Percentiles rank a stretch among this genome's conserved stretches.
Conservation (phyloP, 1,140 invertebrate genomes). For the Rhopalosiphum padi region DNA sequence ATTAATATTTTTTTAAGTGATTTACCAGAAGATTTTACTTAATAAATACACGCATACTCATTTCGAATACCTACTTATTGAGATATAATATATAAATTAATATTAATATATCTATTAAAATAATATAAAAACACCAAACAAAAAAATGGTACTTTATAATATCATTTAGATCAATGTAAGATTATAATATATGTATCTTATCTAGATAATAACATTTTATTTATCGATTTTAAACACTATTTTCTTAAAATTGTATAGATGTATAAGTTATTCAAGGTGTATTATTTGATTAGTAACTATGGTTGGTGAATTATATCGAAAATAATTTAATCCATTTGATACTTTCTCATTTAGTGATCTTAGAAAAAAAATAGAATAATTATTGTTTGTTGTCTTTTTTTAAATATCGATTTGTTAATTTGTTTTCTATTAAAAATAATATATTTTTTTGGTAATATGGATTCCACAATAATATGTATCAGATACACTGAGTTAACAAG, state of each 20-base stretch:
- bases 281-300: not conserved
- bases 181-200: not conserved
- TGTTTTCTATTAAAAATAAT: not conserved
- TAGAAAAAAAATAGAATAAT: not conserved
- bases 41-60: too few relatives aligned
- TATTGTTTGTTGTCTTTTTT: too few relatives aligned
- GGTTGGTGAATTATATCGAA: not conserved
- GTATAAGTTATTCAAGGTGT: not conserved
- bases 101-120: not conserved
- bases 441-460: not conserved
- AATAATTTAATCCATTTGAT: too few relatives aligned
- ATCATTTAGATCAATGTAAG: too few relatives aligned
- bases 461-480: too few relatives aligned
- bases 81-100: too few relatives aligned
- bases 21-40: too few relatives aligned
- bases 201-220: not conserved
- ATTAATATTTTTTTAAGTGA: too few relatives aligned
- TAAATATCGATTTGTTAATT: not conserved
- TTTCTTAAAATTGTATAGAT: not conserved
- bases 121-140: too few relatives aligned
- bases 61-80: too few relatives aligned
- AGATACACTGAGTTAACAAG: not conserved
- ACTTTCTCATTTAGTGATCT: not conserved
- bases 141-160: too few relatives aligned
- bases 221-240: not conserved